Base-by-base conservation (phyloP, 1,140 invertebrate genomes). In the Seison nebaliae region DNA sequence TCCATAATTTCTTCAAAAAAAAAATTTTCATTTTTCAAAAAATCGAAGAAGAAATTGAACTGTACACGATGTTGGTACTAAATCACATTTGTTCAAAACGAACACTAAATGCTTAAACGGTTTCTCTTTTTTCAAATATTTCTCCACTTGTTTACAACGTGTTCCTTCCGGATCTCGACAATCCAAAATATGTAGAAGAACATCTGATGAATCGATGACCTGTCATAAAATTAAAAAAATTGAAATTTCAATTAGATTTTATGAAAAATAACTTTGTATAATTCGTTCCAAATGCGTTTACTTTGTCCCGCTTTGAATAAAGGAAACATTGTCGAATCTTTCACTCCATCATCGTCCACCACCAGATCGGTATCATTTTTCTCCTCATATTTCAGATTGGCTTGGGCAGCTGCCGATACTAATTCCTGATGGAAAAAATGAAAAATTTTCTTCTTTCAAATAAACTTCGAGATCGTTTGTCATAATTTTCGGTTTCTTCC, bases 181-280 rank as follows among this genome's bases (percentile, higher is more conserved):
- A 67, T 93, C 84, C 29, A 94, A 59, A 4, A 71, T 67, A 66
- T 94, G 79, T 11, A 94, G 58, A 16, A 98, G 55, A 5, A 98
- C 83, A 68, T 98, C 88, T 1, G 84, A 88, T 6, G 86, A 94
- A 59, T 98, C 91, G 31, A 98, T 74, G 7, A 94, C 84, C 63
- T 65, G 36, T 7, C 48, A 46, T 32, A 46, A 34, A 39, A 22
- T 31, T 32, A 17, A 32, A 17, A 12, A 7, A 9, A 17, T 35
- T 35, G 26, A 14, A n/a, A 35, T 12, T 24, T 26, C 6, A 6
- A 36, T 24, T 26, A 11, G 14, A 35, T 8, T 8, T 35, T 35
- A 8, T 12, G 17, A 26, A 26, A 38, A 30, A 12, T 31, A 38
- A 67, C 67, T 69, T 99, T 99, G 53, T 96, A 93, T 5, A 99